Percentiles rank a stretch among this genome's conserved stretches.
phyloP scores from a whole-genome alignment of 2,113 vertebrate genomes.

The Empidonax traillii region DNA sequence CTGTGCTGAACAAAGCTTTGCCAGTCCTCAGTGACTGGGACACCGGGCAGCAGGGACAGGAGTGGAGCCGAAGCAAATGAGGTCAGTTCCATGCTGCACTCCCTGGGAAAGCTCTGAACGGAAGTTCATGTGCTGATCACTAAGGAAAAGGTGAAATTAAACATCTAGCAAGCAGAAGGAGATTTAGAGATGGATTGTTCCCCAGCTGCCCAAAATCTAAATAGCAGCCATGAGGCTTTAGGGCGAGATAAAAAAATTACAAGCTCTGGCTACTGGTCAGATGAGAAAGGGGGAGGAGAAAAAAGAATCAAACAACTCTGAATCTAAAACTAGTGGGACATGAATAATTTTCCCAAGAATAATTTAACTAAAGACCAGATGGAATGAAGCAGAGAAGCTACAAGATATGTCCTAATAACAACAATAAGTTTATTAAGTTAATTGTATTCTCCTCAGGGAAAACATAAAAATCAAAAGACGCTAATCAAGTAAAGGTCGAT shows the following conservation, averaged over 20 bases:
- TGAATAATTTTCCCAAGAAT: background rate
- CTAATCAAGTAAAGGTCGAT: background rate
- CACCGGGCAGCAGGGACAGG: background rate
- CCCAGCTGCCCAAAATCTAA: background rate
- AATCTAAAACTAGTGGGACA: background rate
- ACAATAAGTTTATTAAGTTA: background rate
- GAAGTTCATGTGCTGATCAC: background rate
- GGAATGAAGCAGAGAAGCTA: background rate
- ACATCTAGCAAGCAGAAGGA: background rate
- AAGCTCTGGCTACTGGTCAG: background rate
- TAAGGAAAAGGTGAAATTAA: background rate
- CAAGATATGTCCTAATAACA: background rate
- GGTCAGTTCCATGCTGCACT: background rate
- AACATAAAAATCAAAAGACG: background rate
- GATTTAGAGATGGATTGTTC: background rate
- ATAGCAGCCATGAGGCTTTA: background rate
- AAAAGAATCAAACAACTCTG: background rate
- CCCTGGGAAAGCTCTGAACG: background rate
- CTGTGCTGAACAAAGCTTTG: background rate
- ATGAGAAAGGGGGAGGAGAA: background rate
- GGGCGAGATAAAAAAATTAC: background rate
- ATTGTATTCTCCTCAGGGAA: background rate
- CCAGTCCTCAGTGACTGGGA: background rate
- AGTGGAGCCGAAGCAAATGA: background rate
- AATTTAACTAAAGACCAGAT: background rate